Evolutionary conservation across 2,113 vertebrate species (phyloP).

Genomic region (Xenotilapia longispinis): DNA sequence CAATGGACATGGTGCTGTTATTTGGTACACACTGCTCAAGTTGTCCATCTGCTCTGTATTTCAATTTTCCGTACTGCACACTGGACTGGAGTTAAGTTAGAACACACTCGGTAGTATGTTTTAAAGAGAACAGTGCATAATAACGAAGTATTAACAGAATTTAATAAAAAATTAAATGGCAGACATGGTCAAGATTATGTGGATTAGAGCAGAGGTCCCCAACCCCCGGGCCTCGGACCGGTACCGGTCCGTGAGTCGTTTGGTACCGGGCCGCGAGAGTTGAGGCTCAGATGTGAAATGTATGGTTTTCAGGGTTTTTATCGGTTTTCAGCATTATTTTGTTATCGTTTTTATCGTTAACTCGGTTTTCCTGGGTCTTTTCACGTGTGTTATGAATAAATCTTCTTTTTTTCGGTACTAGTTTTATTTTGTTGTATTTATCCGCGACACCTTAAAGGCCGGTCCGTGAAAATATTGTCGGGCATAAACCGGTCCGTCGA

Average conservation of each 20-base stretch:
- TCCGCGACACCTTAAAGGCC: too few relatives aligned
- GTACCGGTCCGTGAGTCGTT: background rate
- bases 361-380: background rate
- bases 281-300: background rate
- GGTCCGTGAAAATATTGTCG: too few relatives aligned
- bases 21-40: background rate
- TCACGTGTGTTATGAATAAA: background rate
- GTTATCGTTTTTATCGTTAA: background rate
- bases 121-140: background rate
- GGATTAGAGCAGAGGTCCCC: background rate
- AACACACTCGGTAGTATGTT: background rate
- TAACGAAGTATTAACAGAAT: background rate
- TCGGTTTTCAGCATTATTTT: background rate
- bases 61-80: background rate
- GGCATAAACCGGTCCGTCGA: too few relatives aligned
- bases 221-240: background rate
- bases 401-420: background rate
- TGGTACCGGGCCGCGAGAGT: background rate
- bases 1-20: background rate
- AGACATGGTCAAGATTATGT: background rate
- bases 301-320: background rate
- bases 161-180: background rate
- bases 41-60: background rate
- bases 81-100: background rate
- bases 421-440: too few relatives aligned